Base-by-base conservation (phyloP, 2,113 vertebrate species). In the Cheirogaleus medius region DNA sequence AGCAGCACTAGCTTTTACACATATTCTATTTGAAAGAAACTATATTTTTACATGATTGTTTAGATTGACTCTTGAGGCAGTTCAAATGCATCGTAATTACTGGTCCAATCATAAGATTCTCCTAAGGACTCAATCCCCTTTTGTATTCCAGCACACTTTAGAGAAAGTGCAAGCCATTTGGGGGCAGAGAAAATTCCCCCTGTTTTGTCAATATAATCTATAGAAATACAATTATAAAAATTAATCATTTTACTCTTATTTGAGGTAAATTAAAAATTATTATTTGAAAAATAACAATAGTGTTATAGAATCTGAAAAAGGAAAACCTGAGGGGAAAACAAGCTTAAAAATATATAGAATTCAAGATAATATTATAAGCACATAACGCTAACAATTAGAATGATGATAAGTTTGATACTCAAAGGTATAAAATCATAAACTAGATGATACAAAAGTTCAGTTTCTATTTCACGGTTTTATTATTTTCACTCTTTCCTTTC, bases 141-240 rank as follows among this genome's bases (percentile, higher is more conserved):
- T 47, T 27, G 11, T 14, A 90, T 5, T 82, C 8, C 1, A 82
- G 9, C 18, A 87, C 3, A 29, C 12, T 64, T 34, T 29, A n/a
- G 7, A 77, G 23, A n/a, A 85, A 68, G 5, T 47, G 0, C 4
- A 88, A 74, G 18, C 6, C 1, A 6, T 87, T 86, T 66, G 23
- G 8, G 3, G 4, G 77, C 15, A 92, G 23, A 69, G 18, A 0
- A 87, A 32, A 11, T 32, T 34, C 0, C 8, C 1, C 20, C 54
- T 8, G 39, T 87, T 84, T 69, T 37, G 29, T 77, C 8, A 82
- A 39, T 66, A 66, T 39, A 74, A 52, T 32, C 2, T 78, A 52
- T 47, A 94, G 15, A 95, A 82, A 80, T 42, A 77, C 6, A 69
- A 74, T 17, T 92, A 49, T n/a, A 74, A 89, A 96, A 54, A 93